A percentile compares a stretch with the other conserved stretches of the same genome.
These are phyloP conservation scores for Cotesia typhae DNA, from an alignment of 1,140 invertebrate genomes.

Conservation along the genomic window DNA sequence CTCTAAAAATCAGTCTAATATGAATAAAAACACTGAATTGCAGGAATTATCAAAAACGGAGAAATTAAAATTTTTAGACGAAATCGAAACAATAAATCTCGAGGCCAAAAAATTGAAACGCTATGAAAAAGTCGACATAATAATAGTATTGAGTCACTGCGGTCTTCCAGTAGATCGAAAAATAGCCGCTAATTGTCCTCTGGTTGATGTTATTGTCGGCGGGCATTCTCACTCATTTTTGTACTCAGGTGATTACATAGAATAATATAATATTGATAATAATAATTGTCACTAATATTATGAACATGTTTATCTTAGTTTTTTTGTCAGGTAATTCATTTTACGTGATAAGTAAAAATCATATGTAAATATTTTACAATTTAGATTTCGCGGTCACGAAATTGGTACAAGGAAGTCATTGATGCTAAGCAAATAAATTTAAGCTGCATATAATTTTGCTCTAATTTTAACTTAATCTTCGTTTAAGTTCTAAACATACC, in stretches of 20 bases:
- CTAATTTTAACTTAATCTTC: too few species aligned
- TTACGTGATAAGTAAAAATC: not conserved
- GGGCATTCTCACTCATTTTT: constrained; percentile 88
- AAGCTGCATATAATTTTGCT: not conserved
- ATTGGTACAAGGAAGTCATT: too few species aligned
- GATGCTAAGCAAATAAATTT: constrained; percentile 3
- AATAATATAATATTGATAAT: too few species aligned
- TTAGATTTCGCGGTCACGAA: too few species aligned
- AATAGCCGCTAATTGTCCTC: constrained; percentile 72
- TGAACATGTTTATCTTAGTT: not conserved
- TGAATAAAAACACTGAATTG: constrained; percentile 45
- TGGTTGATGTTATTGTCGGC: constrained; percentile 84
- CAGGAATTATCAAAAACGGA: constrained; percentile 71
- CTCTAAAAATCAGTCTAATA: not conserved
- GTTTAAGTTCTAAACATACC: too few species aligned
- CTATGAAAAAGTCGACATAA: constrained; percentile 73
- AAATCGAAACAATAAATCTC: constrained; percentile 71
- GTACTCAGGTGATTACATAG: constrained; percentile 64
- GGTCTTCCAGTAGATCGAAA: constrained; percentile 75
- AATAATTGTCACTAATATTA: not conserved
- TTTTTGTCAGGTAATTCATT: too few species aligned
- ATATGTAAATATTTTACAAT: constrained; percentile 6
- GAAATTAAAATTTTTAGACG: constrained; percentile 72
- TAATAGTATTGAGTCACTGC: constrained; percentile 83
- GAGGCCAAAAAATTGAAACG: constrained; percentile 72